Evolutionary conservation across 2,113 vertebrate species (phyloP), one percentile per base, ranked within the genome.

Genomic region (Smithornis capensis): DNA sequence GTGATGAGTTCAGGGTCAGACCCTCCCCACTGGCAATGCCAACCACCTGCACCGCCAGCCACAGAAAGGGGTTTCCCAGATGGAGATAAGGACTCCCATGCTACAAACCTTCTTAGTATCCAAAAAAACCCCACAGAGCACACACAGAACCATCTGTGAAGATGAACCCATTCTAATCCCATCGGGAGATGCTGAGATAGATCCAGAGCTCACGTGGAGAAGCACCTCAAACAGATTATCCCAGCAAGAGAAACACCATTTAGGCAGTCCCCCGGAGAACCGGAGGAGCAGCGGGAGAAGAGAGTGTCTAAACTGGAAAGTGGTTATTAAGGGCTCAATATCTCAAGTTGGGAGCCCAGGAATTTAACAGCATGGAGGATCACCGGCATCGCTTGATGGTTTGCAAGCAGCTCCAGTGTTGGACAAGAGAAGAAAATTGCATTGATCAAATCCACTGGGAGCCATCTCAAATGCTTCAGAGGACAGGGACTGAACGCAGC

Each of bases 81-180:
- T 52, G 67, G 15, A 73, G 24, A 57, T 2, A 8, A 57, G 42
- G 59, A 44, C 28, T 68, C 28, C 14, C 11, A 25, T 5, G 10
- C 47, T 70, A 75, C 42, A 77, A 45, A 70, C 3, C 4, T 33
- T 11, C 47, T 40, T 10, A 42, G 14, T 37, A 42, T 35, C 42
- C 17, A 56, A 80, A 73, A 56, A 38, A 5, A 0, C 6, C 19
- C 27, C 37, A 24, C 6, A 15, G 27, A 75, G 38, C 0, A 0
- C 75, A 65, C 0, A 0, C 24, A 63, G 67, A 76, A 42, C 70
- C 63, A 50, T 28, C 71, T 22, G 1, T 8, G 4, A 89, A 38
- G 38, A 31, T 0, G 6, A 47, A 74, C 3, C 21, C 37, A 10
- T 35, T 83, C 53, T 38, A 77, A 83, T 42, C 25, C 7, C 11